These are phyloP conservation scores for Parnassius mnemosyne DNA, from an alignment of 2,888 invertebrate species.

Conservation along the genomic window DNA sequence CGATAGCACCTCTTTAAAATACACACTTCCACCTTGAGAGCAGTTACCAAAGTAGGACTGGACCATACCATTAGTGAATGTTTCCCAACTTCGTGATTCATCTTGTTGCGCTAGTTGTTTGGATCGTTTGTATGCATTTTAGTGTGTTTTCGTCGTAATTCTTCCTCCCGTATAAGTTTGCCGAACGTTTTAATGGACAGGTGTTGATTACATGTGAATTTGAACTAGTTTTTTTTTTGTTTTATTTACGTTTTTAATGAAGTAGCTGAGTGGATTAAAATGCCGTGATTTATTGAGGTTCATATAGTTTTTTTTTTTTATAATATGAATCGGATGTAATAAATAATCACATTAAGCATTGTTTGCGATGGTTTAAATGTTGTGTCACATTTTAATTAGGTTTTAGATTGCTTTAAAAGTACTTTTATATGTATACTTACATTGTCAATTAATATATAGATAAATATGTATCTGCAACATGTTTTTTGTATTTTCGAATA, in stretches of 20 bases:
- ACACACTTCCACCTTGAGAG: slow-evolving; percentile 44
- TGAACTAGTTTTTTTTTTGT: slow-evolving; percentile 39
- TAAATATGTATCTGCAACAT: too few relatives aligned
- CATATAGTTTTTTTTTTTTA: background rate
- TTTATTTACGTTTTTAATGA: slow-evolving; percentile 17
- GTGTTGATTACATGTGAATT: slow-evolving; percentile 57
- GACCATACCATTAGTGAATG: slow-evolving; percentile 45
- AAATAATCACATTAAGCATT: too few relatives aligned
- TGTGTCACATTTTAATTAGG: too few relatives aligned
- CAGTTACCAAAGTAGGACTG: slow-evolving; percentile 55
- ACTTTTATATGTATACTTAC: too few relatives aligned
- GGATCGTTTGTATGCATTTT: slow-evolving; percentile 40
- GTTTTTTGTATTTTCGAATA: too few relatives aligned
- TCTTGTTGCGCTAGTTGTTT: slow-evolving; percentile 47
- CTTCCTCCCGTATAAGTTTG: slow-evolving; percentile 42
- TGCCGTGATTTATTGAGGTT: slow-evolving; percentile 18
- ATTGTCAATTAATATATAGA: too few relatives aligned
- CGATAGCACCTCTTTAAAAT: slow-evolving; percentile 55
- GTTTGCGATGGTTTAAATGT: too few relatives aligned
- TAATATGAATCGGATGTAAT: too few relatives aligned
- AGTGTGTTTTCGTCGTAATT: slow-evolving; percentile 39
- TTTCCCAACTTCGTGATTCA: slow-evolving; percentile 68
- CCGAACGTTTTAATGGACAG: slow-evolving; percentile 49
- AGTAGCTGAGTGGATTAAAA: slow-evolving; percentile 31
- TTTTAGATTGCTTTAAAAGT: too few relatives aligned